Base-by-base conservation (phyloP, 2,113 vertebrate species). In the Procavia capensis region DNA sequence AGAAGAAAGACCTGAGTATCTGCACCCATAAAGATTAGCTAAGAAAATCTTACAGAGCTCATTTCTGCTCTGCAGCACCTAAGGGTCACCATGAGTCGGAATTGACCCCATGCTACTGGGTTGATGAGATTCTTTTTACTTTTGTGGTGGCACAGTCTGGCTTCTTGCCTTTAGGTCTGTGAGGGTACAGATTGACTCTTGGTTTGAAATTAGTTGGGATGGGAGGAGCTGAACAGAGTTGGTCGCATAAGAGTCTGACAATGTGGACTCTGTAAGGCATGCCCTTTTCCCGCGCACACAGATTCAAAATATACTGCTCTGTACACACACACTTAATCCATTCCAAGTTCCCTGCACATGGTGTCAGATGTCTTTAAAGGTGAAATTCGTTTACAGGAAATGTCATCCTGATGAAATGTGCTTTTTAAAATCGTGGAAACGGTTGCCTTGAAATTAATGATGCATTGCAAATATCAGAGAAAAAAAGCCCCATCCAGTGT, bases 401-500 rank as follows among this genome's bases (percentile, higher is more conserved):
- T 98, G 98, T 98, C 98, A 98, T 76, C 97, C 97, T 95, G 97
- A 98, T 98, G 97, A 98, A 98, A 88, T 84, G 84, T 97, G 98
- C 97, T 88, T 98, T 98, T 98, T 96, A 93, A 98, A 98, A 97
- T 97, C 97, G 84, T 80, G 93, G 97, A 97, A 98, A 94, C 82
- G 27, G 36, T 98, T 97, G 97, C 98, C 98, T 97, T 96, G 97
- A 98, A 98, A 98, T 98, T 98, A 98, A 98, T 98, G 98, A 98
- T 98, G 98, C 98, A 97, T 98, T 98, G 97, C 98, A 98, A 98
- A 98, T 98, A 97, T 98, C 98, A 97, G 97, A 43, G 97, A 81
- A 93, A 96, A 97, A 85, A 79, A 97, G 91, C 97, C 97, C 91
- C 91, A 98, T 97, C 83, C 98, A 98, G 98, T 85, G 0, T 97